Evolutionary conservation across 1,140 invertebrate species (phyloP).

Genomic region (Muscidifurax raptorellus): DNA sequence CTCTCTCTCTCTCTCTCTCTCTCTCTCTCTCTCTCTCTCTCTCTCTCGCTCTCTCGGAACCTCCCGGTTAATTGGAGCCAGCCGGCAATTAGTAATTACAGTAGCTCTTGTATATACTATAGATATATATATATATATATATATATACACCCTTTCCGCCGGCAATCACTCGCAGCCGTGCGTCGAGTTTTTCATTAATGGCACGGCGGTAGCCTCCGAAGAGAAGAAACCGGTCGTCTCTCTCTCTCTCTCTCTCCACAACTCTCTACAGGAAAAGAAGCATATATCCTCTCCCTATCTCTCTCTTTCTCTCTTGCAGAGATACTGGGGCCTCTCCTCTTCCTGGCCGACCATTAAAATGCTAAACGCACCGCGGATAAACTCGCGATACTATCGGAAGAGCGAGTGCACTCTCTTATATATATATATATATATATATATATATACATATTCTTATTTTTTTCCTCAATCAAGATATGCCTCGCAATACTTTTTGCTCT

Average conservation of each 20-base stretch:
- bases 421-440: no score
- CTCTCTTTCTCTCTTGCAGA: neutral
- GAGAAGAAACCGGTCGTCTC: conserved; percentile 44
- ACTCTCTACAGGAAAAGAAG: conserved; percentile 32
- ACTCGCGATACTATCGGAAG: conserved; percentile 42
- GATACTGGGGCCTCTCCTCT: conserved; percentile 9
- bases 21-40: neutral
- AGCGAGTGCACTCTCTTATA: neutral
- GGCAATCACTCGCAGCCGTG: neutral
- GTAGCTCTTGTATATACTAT: conserved; percentile 17
- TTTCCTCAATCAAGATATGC: no score
- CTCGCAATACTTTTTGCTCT: no score
- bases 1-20: no score
- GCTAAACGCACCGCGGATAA: conserved; percentile 47
- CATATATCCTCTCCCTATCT: neutral
- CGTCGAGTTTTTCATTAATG: conserved; percentile 43
- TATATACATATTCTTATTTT: no score
- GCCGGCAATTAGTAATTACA: conserved; percentile 52
- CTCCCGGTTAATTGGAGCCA: conserved; percentile 39
- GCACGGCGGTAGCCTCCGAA: conserved; percentile 15
- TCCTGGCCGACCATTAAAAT: conserved; percentile 44
- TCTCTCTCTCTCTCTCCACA: neutral
- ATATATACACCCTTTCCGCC: neutral
- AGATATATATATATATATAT: neutral
- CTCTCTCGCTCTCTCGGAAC: neutral